Percentiles rank a stretch among this genome's conserved stretches.
These are phyloP conservation scores for Strigamia maritima DNA, from an alignment of 2,888 invertebrate genomes.

Conservation along the genomic window DNA sequence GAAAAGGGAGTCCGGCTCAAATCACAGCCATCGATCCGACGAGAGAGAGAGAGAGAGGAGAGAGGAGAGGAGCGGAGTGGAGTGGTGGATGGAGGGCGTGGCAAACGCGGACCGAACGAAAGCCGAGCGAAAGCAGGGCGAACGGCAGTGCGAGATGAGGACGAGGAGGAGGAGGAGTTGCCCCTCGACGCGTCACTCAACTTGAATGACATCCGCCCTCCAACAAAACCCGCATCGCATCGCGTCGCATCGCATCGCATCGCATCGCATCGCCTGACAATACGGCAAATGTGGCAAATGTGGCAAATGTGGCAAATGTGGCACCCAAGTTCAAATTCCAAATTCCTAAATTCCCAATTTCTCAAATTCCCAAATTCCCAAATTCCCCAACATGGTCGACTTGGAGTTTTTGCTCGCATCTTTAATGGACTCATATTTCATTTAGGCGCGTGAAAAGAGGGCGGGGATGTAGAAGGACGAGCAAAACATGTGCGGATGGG, in stretches of 20 bases:
- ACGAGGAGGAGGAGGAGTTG: neutral
- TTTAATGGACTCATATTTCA: constrained; percentile 10
- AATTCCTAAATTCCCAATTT: no score
- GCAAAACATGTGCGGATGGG: constrained; percentile 37
- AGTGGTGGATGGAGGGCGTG: constrained; percentile 38
- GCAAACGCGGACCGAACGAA: constrained; percentile 42
- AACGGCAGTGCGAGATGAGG: constrained; percentile 35
- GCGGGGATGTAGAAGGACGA: constrained; percentile 36
- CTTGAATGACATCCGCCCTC: constrained; percentile 19
- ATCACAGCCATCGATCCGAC: neutral
- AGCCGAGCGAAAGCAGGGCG: constrained; percentile 42
- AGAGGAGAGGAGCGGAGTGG: constrained; percentile 25
- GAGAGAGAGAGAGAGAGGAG: constrained; percentile 13
- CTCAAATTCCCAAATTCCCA: no score
- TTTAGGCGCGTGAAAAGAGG: constrained; percentile 36
- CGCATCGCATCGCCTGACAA: no score
- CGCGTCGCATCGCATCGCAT: no score
- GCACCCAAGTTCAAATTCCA: no score
- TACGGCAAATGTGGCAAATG: no score
- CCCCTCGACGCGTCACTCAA: neutral
- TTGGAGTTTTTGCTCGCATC: neutral
- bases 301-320: no score
- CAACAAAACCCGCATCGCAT: neutral
- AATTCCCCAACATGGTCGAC: neutral
- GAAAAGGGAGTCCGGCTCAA: constrained; percentile 29